phyloP scores from a whole-genome alignment of 2,113 vertebrate species.

The Corythornis cristatus region DNA sequence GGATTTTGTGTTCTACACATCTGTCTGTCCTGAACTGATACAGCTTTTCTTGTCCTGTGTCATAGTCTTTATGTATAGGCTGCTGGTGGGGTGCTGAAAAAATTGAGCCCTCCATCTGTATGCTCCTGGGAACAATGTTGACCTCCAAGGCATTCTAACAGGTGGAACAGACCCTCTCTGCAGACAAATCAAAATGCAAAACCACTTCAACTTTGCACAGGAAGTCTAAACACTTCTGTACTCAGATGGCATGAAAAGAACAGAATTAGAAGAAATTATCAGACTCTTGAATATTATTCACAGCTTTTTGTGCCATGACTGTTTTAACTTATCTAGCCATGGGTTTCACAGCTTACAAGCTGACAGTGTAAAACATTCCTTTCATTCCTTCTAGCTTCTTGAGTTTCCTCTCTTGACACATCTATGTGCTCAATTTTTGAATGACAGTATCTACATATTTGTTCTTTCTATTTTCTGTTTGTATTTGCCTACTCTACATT shows the following conservation, averaged over 20 bases:
- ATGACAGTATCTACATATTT: background rate
- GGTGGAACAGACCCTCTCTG: background rate
- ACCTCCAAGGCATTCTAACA: background rate
- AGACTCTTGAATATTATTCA: background rate
- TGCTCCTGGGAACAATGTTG: background rate
- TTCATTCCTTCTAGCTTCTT: background rate
- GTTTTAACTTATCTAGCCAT: background rate
- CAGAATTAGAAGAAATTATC: background rate
- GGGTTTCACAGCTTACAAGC: background rate
- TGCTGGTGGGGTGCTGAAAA: background rate
- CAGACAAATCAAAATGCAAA: background rate
- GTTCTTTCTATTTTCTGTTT: background rate
- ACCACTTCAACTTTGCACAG: background rate
- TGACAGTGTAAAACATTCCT: background rate
- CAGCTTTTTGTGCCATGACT: background rate
- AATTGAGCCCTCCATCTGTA: background rate
- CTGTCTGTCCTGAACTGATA: background rate
- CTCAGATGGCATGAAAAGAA: background rate
- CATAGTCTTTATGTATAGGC: background rate
- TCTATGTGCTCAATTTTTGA: background rate
- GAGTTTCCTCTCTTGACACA: background rate
- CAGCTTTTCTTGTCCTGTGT: background rate
- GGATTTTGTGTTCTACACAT: background rate
- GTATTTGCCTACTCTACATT: background rate
- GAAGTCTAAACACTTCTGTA: background rate